Evolutionary conservation across 2,888 invertebrate species (phyloP), one percentile per base, ranked within the genome.

Genomic region (Scaptomyza tumidula): DNA sequence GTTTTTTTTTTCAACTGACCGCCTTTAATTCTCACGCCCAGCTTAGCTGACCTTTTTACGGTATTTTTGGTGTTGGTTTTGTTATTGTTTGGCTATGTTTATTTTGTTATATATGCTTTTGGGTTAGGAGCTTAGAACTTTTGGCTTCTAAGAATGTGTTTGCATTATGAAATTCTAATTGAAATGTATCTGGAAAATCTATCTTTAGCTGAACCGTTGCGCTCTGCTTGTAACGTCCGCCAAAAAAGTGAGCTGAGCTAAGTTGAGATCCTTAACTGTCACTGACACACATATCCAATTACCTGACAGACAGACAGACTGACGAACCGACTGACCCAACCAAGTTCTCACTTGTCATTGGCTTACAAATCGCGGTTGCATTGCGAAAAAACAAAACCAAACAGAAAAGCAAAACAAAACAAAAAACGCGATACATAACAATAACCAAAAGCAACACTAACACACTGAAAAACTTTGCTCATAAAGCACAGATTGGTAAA

Each of bases 231-330:
- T 69, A 54, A 44, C 50, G 82, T 70, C 80, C 83, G 52, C 67
- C 69, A 41, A 75, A 71, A 71, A 48, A 53, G 16, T 19, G 19
- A 19, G 19, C 19, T 65, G 52, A 54, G 11, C 52, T 35, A 37
- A 11, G 27, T 48, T 62, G 61, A 84, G 84, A 84, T 84, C 83
- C 83, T 86, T 84, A 70, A 73, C 69, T 86, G 84, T 52, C 86
- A 86, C 75, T 86, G 83, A 84, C 83, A 86, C 59, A 83, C 78
- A 86, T 83, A 78, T 83, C 86, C 71, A 74, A 74, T 83, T 74
- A 71, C 83, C 63, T 37, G 50, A 61, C 50, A 7, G 24, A 68
- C 75, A 66, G 71, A 66, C 55, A 3, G 54, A 60, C 49, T 45
- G 54, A 61, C 50, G 5, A 6, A 44, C 27, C 45, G 59, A 68